Conservation (phyloP, 2,113 vertebrate species). For the Lasiurus borealis region DNA sequence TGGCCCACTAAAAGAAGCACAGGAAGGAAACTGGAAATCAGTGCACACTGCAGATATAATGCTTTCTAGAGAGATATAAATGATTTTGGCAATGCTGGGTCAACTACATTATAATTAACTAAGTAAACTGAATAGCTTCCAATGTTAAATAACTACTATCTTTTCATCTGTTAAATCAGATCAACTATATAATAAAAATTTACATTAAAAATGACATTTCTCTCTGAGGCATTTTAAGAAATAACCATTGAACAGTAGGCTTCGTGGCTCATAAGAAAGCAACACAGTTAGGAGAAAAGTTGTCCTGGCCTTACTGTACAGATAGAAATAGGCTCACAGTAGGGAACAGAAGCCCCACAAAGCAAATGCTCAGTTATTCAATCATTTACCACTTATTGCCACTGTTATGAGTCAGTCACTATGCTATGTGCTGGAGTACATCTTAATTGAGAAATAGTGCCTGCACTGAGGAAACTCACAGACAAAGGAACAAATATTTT, state of each 20-base stretch:
- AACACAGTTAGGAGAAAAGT: background rate
- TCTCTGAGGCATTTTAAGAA: constrained; percentile 55
- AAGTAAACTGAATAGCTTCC: constrained; percentile 8
- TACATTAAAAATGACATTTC: constrained; percentile 59
- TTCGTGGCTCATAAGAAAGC: constrained; percentile 9
- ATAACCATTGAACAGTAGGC: background rate
- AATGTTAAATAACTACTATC: constrained; percentile 47
- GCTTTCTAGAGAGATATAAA: constrained; percentile 34
- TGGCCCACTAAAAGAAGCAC: constrained; percentile 17
- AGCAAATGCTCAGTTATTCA: constrained; percentile 18
- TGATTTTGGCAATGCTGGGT: background rate
- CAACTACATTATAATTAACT: constrained; percentile 52
- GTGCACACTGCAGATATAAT: background rate
- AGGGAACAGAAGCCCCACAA: too few relatives aligned
- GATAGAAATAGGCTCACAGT: background rate
- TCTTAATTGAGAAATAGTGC: background rate
- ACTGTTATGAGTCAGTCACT: background rate
- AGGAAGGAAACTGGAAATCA: constrained; percentile 43
- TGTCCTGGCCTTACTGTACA: background rate
- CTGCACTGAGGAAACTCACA: background rate
- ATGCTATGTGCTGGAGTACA: background rate
- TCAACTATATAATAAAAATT: constrained; percentile 52
- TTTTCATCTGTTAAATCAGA: constrained; percentile 62
- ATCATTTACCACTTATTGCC: background rate
- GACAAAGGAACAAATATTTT: background rate